Base-by-base conservation (phyloP, 2,888 invertebrate species). In the Carpatolechia fugitivella region DNA sequence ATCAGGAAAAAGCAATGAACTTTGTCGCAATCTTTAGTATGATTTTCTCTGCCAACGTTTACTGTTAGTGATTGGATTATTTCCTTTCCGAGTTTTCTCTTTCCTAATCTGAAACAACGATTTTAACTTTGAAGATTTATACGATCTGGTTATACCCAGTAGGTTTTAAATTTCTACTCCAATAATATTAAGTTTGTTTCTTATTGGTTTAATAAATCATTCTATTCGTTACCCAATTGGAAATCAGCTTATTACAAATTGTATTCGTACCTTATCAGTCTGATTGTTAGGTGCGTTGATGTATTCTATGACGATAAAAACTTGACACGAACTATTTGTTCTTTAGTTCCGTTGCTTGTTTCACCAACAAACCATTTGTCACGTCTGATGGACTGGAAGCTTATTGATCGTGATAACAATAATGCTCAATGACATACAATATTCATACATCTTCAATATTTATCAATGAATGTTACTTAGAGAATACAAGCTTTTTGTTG, bases 31-130 rank as follows among this genome's bases (percentile, higher is more conserved):
- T 74, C 74, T 74, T 76, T 74, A 69, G 74, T 85, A 84, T 83
- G 85, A 85, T 85, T 84, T 84, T 74, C 78, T 78, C 77, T 76
- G 72, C 84, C 77, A 70, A 71, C 69, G 71, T 76, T 83, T 82
- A 85, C 82, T 80, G 81, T 71, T 70, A 72, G 69, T 80, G 80
- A 86, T 85, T 85, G 84, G 81, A 83, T 87, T 85, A 85, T 84
- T 80, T 81, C 79, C 76, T 76, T 74, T 71, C 74, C 74, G 72
- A 79, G 72, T 79, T 78, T 77, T 76, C 72, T 76, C 78, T 75
- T 76, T 72, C 69, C 70, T 58, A 66, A 66, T 78, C 72, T 76
- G 71, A 76, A 81, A 80, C 78, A 78, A 73, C 70, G 76, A 74
- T 70, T 65, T 65, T 64, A 11, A 62, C 64, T 69, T 64, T 58